A percentile compares a stretch with the other conserved stretches of the same genome.
phyloP scores from a whole-genome alignment of 2,797 vertebrate species.

The Manis pentadactyla region DNA sequence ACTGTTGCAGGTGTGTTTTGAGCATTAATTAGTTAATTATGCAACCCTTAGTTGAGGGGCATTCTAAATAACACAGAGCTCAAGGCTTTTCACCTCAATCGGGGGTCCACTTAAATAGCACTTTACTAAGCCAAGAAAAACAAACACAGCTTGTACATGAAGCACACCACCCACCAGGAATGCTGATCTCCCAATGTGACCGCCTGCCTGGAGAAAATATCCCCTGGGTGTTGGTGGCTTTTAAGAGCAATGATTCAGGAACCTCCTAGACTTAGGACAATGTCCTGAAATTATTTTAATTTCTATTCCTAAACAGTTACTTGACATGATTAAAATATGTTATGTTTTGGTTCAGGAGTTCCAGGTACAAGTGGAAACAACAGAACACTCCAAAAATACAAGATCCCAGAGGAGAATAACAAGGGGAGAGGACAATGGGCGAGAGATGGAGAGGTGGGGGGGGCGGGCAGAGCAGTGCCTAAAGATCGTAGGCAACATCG shows the following conservation, averaged over 20 bases:
- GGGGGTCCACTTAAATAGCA: constrained; percentile 16
- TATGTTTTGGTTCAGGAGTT: background rate
- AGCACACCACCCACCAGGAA: background rate
- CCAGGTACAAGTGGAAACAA: background rate
- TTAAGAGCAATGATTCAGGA: constrained; percentile 61
- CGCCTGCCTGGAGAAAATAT: background rate
- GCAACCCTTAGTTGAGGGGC: constrained; percentile 22
- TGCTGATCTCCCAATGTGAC: background rate
- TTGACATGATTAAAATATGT: constrained; percentile 37
- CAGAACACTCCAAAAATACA: background rate
- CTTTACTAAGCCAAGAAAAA: constrained; percentile 39
- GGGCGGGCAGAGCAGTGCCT: background rate
- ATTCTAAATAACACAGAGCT: constrained; percentile 5
- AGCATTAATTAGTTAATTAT: constrained; percentile 69
- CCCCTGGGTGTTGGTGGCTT: background rate
- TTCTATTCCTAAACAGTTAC: background rate
- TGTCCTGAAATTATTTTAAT: constrained; percentile 26
- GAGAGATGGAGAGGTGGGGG: background rate
- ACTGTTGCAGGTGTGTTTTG: constrained; percentile 41
- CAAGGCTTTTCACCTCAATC: constrained; percentile 46
- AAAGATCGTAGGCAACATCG: background rate
- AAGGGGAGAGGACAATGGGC: background rate
- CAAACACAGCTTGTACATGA: background rate
- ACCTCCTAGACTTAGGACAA: background rate
- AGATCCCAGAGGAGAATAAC: background rate